Evolutionary conservation across 2,797 vertebrate genomes (phyloP), one percentile per base, ranked within the genome.

Genomic region (Sebastes kiyomatsui): DNA sequence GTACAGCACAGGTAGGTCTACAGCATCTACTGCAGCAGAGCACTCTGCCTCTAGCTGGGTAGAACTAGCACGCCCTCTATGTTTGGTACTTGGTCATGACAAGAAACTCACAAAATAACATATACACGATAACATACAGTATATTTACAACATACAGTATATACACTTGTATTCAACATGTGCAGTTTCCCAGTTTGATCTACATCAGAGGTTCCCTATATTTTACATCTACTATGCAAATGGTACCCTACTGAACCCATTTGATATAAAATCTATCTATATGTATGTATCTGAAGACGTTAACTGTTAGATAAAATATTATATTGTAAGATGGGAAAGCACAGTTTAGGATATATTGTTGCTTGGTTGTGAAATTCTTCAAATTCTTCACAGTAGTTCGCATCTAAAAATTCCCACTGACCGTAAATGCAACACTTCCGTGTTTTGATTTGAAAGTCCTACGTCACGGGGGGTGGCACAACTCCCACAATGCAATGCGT

Each of bases 401-500:
- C 25, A 1, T 8, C 6, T 9, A 5, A 55, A 35, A n/a, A 10
- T 13, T 46, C 16, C 6, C 20, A 13, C 7, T 22, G 20, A 18
- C 49, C 4, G 6, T 14, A 27, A 52, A 46, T 7, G 61, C 1
- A 23, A 64, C 86, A 70, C 72, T 93, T 89, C 83, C 81, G 83
- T 92, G 75, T 90, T 88, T 90, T 87, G 80, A 86, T 93, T 87
- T 70, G 68, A 72, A 23, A 32, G 1, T 9, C 10, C 0, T 20
- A 81, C 90, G 91, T 91, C 86, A 92, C 67, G 2, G 28, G 30
- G 6, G 30, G 6, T 33, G 71, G 22, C 25, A 75, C 30, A 89
- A 54, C 6, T 88, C 93, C 91, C 90, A 89, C 49, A 84, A 92
- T 93, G 90, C 91, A 92, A 5, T 20, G 79, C 28, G 0, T 6